These are phyloP conservation scores for Sylvietta virens DNA, from an alignment of 2,113 vertebrate species.

Conservation along the genomic window DNA sequence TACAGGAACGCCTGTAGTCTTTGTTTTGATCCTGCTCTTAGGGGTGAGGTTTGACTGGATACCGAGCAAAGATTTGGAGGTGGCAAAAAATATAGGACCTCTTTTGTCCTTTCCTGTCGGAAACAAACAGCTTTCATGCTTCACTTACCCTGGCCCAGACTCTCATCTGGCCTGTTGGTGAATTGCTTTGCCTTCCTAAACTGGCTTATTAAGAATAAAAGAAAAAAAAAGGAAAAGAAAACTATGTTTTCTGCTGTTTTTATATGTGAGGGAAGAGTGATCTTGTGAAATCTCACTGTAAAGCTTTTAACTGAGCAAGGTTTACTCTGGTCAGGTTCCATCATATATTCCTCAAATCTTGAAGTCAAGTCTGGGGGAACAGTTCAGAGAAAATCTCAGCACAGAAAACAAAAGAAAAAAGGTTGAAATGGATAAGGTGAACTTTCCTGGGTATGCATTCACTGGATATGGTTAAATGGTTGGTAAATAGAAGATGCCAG, in stretches of 20 bases:
- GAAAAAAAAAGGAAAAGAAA: not conserved
- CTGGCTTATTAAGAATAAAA: not conserved
- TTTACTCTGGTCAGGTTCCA: not conserved
- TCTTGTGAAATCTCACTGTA: not conserved
- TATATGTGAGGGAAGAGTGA: not conserved
- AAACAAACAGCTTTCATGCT: not conserved
- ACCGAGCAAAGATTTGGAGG: not conserved
- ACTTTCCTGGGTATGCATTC: not conserved
- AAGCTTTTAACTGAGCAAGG: not conserved
- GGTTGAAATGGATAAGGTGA: not conserved
- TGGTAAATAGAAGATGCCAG: not conserved
- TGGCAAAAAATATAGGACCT: not conserved
- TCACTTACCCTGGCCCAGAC: not conserved
- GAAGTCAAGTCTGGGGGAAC: not conserved
- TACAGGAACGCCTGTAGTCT: not conserved
- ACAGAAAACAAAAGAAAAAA: not conserved
- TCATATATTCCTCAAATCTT: not conserved
- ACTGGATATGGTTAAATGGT: rapidly evolving
- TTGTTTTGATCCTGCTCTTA: not conserved
- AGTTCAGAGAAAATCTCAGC: not conserved
- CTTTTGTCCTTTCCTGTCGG: not conserved
- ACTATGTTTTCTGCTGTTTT: not conserved
- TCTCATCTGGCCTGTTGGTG: not conserved
- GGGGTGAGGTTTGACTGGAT: not conserved
- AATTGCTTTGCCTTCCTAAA: not conserved